A percentile compares a stretch with the other conserved stretches of the same genome.
phyloP scores from a whole-genome alignment of 2,888 invertebrate species.

The Agrilus biguttatus region DNA sequence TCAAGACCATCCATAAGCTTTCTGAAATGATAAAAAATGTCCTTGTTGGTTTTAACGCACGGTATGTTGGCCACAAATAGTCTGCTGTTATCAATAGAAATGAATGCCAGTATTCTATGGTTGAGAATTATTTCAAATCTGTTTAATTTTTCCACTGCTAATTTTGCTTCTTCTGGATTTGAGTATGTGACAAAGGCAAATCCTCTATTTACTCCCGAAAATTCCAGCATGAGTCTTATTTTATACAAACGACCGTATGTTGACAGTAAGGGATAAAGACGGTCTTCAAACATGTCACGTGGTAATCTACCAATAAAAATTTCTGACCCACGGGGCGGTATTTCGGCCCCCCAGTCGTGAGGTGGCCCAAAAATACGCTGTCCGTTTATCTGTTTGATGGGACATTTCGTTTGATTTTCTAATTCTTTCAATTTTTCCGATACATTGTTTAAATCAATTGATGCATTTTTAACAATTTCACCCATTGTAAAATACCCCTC shows the following conservation, averaged over 20 bases:
- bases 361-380: slow-evolving; percentile 60
- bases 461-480: too few relatives aligned
- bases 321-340: slow-evolving; percentile 52
- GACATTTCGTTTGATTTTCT: slow-evolving; percentile 16
- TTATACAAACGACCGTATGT: slow-evolving; percentile 52
- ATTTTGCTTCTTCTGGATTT: slow-evolving; percentile 40
- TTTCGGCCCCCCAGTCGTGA: slow-evolving; percentile 33
- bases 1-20: not conserved
- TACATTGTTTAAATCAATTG: not conserved
- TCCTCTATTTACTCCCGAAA: slow-evolving; percentile 60
- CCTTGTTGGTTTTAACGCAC: not conserved
- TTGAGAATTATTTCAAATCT: slow-evolving; percentile 50
- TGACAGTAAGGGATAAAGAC: slow-evolving; percentile 52
- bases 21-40: slow-evolving; percentile 5
- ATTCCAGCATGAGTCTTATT: slow-evolving; percentile 67
- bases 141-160: slow-evolving; percentile 49
- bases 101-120: slow-evolving; percentile 52
- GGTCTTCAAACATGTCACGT: slow-evolving; percentile 58
- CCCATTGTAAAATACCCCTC: too few relatives aligned
- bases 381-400: slow-evolving; percentile 38
- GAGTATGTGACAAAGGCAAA: slow-evolving; percentile 58
- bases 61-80: slow-evolving; percentile 43
- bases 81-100: slow-evolving; percentile 65
- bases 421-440: not conserved
- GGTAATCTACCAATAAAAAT: slow-evolving; percentile 63